Percentiles rank a stretch among this genome's conserved stretches.
These are phyloP conservation scores for Pandion haliaetus DNA, from an alignment of 2,113 vertebrate genomes.

Conservation along the genomic window DNA sequence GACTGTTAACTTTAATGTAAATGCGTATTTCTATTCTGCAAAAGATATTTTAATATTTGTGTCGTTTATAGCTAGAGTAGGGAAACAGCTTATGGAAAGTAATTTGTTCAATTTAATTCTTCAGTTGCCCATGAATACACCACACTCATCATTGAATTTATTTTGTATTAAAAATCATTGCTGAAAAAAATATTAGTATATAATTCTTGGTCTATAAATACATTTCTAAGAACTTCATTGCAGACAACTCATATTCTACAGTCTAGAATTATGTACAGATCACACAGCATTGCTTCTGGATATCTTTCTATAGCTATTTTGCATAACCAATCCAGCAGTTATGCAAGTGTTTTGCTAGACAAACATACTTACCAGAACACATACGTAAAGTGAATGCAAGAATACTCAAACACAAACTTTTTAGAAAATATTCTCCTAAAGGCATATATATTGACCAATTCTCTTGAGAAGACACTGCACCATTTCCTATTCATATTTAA, in stretches of 20 bases:
- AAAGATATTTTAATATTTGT: background rate
- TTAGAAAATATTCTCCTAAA: background rate
- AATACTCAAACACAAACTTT: background rate
- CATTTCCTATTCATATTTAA: background rate
- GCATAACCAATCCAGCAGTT: background rate
- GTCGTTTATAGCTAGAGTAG: background rate
- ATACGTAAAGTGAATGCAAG: background rate
- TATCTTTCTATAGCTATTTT: background rate
- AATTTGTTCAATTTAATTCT: slow-evolving; percentile 2
- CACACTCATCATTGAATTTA: background rate
- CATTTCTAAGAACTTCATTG: background rate
- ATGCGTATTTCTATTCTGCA: background rate
- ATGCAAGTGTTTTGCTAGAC: background rate
- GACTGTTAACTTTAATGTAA: background rate
- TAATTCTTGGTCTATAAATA: background rate
- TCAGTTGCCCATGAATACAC: background rate
- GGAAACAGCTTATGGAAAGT: background rate
- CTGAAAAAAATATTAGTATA: background rate
- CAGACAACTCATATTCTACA: background rate
- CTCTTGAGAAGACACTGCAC: background rate
- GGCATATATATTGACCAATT: background rate
- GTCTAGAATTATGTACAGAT: background rate
- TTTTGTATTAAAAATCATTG: background rate
- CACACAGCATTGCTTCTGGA: background rate
- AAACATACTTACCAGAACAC: background rate